These are phyloP conservation scores for Leuciscus idus DNA, from an alignment of 2,113 vertebrate species.

Conservation along the genomic window DNA sequence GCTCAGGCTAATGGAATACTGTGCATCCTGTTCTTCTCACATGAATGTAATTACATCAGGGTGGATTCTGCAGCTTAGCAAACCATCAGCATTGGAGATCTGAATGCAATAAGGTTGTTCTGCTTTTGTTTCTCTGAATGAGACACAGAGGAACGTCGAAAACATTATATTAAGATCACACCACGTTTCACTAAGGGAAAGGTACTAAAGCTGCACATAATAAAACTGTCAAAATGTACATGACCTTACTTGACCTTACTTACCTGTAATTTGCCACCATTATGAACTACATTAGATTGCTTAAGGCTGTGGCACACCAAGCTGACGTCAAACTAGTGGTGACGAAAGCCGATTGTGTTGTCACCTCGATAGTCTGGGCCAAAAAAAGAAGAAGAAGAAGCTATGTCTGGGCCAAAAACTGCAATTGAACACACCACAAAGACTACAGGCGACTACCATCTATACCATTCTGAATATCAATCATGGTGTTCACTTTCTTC, in stretches of 20 bases:
- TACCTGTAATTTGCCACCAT: neutral
- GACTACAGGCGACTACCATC: too few species aligned
- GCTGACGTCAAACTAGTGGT: too few species aligned
- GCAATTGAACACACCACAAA: too few species aligned
- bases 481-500: too few species aligned
- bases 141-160: neutral
- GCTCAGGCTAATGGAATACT: slow-evolving; percentile 66
- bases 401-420: too few species aligned
- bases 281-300: neutral
- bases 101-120: neutral
- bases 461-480: too few species aligned
- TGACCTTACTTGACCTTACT: slow-evolving; percentile 9
- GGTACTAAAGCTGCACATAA: neutral
- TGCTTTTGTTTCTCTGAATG: neutral
- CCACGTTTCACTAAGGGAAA: neutral
- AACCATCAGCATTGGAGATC: neutral
- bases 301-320: too few species aligned
- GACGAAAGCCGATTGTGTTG: too few species aligned
- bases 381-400: too few species aligned
- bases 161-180: neutral
- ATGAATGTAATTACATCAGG: slow-evolving; percentile 40
- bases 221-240: neutral
- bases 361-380: too few species aligned
- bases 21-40: slow-evolving; percentile 37
- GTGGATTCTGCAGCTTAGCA: slow-evolving; percentile 8